Evolutionary conservation across 2,113 vertebrate genomes (phyloP), one percentile per base, ranked within the genome.

Genomic region (Carassius auratus): DNA sequence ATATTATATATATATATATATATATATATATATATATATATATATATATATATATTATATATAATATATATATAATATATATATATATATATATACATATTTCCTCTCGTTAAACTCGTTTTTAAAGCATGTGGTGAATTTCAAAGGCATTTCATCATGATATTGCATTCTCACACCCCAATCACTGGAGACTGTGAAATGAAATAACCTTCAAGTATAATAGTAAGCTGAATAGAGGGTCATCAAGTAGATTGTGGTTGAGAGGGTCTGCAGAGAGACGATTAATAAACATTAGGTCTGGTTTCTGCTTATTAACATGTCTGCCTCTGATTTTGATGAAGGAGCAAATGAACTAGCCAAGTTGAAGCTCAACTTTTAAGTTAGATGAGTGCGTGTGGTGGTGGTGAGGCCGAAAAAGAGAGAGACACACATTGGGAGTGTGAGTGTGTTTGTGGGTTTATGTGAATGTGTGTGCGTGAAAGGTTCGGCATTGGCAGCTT

Each of bases 201-300:
- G 42, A 50, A 85, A 87, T 69, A 76, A 80, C 59, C 68, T 76
- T 57, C 74, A 81, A 86, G 57, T 21, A 74, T 66, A 73, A 78
- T 52, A 45, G 74, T 74, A 52, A 42, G 64, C 74, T 55, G 74
- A 76, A 79, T 61, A 74, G 79, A 83, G 81, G 89, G 77, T 88
- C 85, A 87, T 93, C 88, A 88, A 68, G 88, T 91, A 71, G 80
- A 92, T 90, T 90, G 84, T 87, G 86, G 64, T 88, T 80, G 84
- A 93, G 88, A 91, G 90, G 79, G 89, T 92, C 88, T 91, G 90
- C 88, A 86, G 90, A 90, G 87, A 77, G 85, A 91, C 93, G 92
- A 94, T 94, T 94, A 93, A 94, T 93, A 92, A 93, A 92, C 88
- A 86, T 87, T 87, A 68, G 87, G 92, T 86, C 87, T 87, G 89